phyloP scores from a whole-genome alignment of 2,797 vertebrate genomes.

The Todus mexicanus region DNA sequence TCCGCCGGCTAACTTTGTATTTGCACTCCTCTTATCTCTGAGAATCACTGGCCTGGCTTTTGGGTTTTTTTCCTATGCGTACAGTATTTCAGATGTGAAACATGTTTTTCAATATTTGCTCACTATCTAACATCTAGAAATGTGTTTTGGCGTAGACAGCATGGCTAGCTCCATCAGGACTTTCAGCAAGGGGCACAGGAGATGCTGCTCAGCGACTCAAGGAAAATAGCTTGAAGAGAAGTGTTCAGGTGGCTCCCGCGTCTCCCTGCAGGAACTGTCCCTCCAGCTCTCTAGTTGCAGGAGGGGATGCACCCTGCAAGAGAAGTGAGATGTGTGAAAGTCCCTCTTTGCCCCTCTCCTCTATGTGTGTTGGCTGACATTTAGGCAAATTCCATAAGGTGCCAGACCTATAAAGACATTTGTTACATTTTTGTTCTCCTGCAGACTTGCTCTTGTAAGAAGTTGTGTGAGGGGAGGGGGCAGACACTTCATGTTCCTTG shows the following conservation, averaged over 20 bases:
- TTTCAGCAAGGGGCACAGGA: not conserved
- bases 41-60: not conserved
- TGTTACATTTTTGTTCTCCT: not conserved
- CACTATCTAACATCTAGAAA: not conserved
- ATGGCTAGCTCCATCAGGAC: not conserved
- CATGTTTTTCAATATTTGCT: not conserved
- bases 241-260: not conserved
- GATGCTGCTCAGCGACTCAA: not conserved
- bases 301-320: not conserved
- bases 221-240: not conserved
- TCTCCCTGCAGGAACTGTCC: not conserved
- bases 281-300: accelerated
- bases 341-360: not conserved
- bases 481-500: not conserved
- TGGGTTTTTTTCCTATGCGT: not conserved
- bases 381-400: not conserved
- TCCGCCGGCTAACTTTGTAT: not conserved
- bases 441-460: not conserved
- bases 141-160: not conserved
- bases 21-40: not conserved
- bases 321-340: not conserved
- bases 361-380: not conserved
- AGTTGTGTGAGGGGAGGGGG: not conserved
- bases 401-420: not conserved
- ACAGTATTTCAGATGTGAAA: not conserved